Base-by-base conservation (phyloP, 2,888 invertebrate genomes). In the Agrochola circellaris region DNA sequence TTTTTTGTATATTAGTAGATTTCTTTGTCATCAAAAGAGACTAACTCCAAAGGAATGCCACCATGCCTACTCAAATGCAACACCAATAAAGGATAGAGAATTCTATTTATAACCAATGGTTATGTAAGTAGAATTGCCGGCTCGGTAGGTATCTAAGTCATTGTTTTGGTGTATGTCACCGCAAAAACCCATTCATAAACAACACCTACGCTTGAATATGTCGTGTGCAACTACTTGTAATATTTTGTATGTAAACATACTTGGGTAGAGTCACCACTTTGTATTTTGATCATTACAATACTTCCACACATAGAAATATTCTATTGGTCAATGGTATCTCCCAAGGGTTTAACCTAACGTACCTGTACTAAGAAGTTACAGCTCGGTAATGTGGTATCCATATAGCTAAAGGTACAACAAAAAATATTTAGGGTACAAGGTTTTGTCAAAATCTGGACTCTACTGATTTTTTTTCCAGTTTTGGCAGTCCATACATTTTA, bases 71-170 rank as follows among this genome's bases (percentile, higher is more conserved):
- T 66, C 17, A 48, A 81, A 62, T 48, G 23, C 34, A 20, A 60
- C 26, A 23, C 17, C 20, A 60, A 23, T 6, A 51, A n/a, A 78
- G 68, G 62, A 69, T 54, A 60, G 5, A 51, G 30, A 4, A 73
- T 74, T 84, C 87, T 91, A 90, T 89, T 89, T 87, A 88, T 91
- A 87, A 54, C 80, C 38, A 23, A 38, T 62, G 74, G 80, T 95
- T 95, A 94, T 94, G 93, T 95, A 94, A 95, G 90, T 82, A 95
- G 95, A 90, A 94, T 91, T 95, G 94, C 95, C 95, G 88, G 84
- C 87, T 94, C 92, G 92, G 86, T 92, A 92, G 91, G 5, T 48
- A 58, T 4, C 9, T 20, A 58, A 42, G 82, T 67, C 75, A 83
- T 77, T 84, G 73, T 88, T 77, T 42, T 70, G 75, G 30, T 84